Percentiles rank a stretch among this genome's conserved stretches.
These are phyloP conservation scores for Cephus spinipes DNA, from an alignment of 2,888 invertebrate genomes.

Conservation along the genomic window DNA sequence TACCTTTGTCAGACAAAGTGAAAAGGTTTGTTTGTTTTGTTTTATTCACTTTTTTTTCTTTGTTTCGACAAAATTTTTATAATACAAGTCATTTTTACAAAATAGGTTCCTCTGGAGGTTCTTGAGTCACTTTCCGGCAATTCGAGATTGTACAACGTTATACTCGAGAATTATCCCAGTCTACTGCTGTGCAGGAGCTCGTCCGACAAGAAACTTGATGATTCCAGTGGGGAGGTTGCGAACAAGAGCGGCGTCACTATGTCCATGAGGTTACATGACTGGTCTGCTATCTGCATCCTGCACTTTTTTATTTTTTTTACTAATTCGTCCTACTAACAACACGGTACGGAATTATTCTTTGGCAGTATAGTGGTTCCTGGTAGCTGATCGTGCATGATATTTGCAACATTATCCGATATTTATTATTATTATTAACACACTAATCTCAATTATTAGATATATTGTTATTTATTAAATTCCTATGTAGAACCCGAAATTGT, in stretches of 20 bases:
- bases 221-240: conserved; percentile 59
- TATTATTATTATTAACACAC: neutral
- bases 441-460: neutral
- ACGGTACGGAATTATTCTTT: neutral
- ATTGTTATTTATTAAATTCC: neutral
- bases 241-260: conserved; percentile 72
- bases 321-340: conserved; percentile 9
- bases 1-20: conserved; percentile 77
- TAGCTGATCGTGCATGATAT: neutral
- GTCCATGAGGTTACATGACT: conserved; percentile 69
- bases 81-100: neutral
- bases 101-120: conserved; percentile 74
- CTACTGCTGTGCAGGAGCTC: conserved; percentile 74
- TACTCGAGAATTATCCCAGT: conserved; percentile 80
- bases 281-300: conserved; percentile 50
- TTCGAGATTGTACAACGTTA: conserved; percentile 76
- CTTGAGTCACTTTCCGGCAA: conserved; percentile 75
- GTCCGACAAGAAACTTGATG: conserved; percentile 73
- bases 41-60: neutral
- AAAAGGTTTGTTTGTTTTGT: conserved; percentile 69
- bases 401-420: neutral
- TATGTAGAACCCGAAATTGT: neutral
- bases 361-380: neutral
- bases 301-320: conserved; percentile 32
- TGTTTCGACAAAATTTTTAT: neutral